Evolutionary conservation across 2,113 vertebrate genomes (phyloP), one percentile per base, ranked within the genome.

Genomic region (Zeus faber): DNA sequence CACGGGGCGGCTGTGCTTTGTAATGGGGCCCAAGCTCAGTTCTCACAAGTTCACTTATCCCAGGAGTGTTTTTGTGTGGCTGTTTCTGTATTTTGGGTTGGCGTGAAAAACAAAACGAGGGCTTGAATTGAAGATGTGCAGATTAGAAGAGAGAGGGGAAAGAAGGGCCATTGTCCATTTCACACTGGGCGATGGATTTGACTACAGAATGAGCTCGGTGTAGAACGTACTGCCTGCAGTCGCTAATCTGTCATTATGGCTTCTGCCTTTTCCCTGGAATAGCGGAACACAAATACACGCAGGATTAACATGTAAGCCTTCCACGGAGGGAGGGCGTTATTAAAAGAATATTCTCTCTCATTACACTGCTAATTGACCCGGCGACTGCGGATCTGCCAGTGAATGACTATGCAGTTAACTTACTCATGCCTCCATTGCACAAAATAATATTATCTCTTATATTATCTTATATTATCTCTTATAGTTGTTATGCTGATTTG

Each of bases 231-330:
- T 46, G 52, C 54, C 49, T 57, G 49, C 16, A 16, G 49, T 53
- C 41, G 33, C 41, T 79, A 80, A 83, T 80, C 72, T 76, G 65
- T 65, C 41, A 73, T 77, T 74, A 70, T 8, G 21, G 64, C 55
- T 52, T 43, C 47, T 53, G 58, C n/a, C 46, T 43, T 49, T 70
- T 80, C 60, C 58, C 60, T 70, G 62, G 56, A 76, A 72, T 59
- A 72, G 56, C 43, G 29, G 35, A 54, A 23, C 25, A 58, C 43
- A 71, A 25, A 14, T 6, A 0, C 52, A 41, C 47, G 49, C 54
- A 54, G 58, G 79, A 77, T 84, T 82, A 81, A 57, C 6, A 35
- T 60, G 57, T 81, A 81, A 77, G 49, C 59, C 23, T 16, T 63
- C 73, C 59, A 54, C 27, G 53, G 66, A 73, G 70, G 53, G 66